Evolutionary conservation across 1,140 invertebrate genomes (phyloP).

Genomic region (Paraescarpia echinospica): DNA sequence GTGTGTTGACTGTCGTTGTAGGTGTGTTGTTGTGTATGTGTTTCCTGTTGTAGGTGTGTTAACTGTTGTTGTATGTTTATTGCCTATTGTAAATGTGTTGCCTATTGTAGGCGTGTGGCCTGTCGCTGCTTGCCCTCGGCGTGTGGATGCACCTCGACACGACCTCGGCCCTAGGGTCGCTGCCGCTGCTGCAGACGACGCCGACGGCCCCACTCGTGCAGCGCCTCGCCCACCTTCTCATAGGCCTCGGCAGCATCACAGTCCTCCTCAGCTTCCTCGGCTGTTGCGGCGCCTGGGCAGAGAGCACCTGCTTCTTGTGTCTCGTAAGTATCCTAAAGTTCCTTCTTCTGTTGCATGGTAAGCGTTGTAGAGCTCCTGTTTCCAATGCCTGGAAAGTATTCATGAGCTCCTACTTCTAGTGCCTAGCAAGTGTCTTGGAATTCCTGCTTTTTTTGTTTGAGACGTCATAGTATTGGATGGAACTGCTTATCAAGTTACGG

Average conservation of each 20-base stretch:
- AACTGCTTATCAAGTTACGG: too few relatives aligned
- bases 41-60: too few relatives aligned
- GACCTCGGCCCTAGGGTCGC: not conserved
- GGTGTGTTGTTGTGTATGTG: too few relatives aligned
- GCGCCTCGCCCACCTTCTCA: constrained; percentile 32
- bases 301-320: constrained; percentile 41
- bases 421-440: too few relatives aligned
- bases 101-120: not conserved
- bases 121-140: not conserved
- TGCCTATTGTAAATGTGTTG: too few relatives aligned
- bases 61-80: too few relatives aligned
- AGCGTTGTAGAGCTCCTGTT: too few relatives aligned
- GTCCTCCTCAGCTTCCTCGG: constrained; percentile 44
- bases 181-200: constrained; percentile 10
- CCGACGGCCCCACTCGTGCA: not conserved
- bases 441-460: too few relatives aligned
- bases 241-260: constrained; percentile 38
- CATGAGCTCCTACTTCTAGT: too few relatives aligned
- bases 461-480: too few relatives aligned
- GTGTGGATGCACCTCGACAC: constrained; percentile 12
- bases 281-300: constrained; percentile 42
- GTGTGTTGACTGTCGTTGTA: too few relatives aligned
- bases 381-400: too few relatives aligned
- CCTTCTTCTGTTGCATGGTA: not conserved
- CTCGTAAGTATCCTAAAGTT: constrained; percentile 35